Evolutionary conservation across 2,113 vertebrate genomes (phyloP).

Genomic region (Nycticryphes semicollaris): DNA sequence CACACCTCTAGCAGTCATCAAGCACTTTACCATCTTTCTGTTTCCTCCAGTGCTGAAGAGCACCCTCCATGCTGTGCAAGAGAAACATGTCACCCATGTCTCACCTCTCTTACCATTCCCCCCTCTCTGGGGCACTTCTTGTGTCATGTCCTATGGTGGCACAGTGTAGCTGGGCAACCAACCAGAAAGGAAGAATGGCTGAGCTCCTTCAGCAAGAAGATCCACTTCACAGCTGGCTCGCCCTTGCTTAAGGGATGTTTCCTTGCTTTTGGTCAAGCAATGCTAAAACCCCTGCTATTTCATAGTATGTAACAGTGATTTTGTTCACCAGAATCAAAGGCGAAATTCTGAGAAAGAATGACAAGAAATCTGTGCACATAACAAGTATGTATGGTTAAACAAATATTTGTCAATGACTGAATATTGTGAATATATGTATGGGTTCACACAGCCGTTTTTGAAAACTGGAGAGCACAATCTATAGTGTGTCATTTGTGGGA

Average conservation of each 20-base stretch:
- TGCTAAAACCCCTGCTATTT: background rate
- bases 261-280: background rate
- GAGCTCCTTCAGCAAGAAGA: background rate
- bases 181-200: background rate
- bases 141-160: background rate
- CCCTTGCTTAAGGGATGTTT: background rate
- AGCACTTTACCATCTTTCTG: background rate
- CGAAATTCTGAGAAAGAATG: background rate
- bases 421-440: background rate
- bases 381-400: background rate
- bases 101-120: background rate
- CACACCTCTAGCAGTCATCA: background rate
- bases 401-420: background rate
- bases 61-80: background rate
- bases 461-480: background rate
- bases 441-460: background rate
- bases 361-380: background rate
- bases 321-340: background rate
- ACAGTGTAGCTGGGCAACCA: background rate
- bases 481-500: background rate
- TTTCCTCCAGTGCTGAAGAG: background rate
- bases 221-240: background rate
- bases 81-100: accelerated
- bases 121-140: background rate
- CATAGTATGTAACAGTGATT: background rate